Percentiles rank a stretch among this genome's conserved stretches.
phyloP scores from a whole-genome alignment of 2,797 vertebrate genomes.

The Cyclura pinguis region DNA sequence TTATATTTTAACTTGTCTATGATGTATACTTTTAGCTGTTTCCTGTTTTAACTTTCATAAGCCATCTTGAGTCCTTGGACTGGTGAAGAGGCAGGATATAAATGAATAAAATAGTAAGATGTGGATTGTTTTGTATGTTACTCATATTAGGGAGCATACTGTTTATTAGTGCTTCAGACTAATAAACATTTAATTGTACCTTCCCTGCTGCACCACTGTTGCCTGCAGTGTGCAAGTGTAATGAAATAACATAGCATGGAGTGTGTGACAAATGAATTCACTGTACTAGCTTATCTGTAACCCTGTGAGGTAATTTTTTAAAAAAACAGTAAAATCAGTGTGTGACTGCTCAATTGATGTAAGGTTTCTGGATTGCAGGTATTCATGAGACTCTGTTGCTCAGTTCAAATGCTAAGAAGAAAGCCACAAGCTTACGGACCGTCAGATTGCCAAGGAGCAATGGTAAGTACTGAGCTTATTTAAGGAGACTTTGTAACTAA shows the following conservation, averaged over 20 bases:
- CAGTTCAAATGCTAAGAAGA: constrained; percentile 74
- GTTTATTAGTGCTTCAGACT: neutral
- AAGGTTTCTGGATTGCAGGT: constrained; percentile 76
- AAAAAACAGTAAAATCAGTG: neutral
- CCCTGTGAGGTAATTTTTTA: neutral
- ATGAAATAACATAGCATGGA: neutral
- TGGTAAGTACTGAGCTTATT: constrained; percentile 80
- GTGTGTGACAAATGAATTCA: neutral
- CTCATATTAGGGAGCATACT: neutral
- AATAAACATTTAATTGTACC: neutral
- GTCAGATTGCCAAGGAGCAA: constrained; percentile 86
- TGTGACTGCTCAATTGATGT: neutral
- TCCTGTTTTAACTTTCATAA: no score
- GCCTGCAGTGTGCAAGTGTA: neutral
- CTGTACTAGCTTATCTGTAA: neutral
- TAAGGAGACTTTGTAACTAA: neutral
- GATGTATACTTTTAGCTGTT: no score
- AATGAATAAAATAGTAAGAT: neutral
- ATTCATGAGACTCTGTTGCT: constrained; percentile 88
- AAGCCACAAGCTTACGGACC: constrained; percentile 79
- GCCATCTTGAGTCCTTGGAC: no score
- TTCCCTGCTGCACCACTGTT: neutral
- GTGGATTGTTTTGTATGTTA: neutral
- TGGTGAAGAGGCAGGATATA: no score
- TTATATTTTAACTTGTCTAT: no score